Percentiles rank a stretch among this genome's conserved stretches.
Evolutionary conservation across 1,140 invertebrate species (phyloP).

Genomic region (Macrosteles quadrilineatus): DNA sequence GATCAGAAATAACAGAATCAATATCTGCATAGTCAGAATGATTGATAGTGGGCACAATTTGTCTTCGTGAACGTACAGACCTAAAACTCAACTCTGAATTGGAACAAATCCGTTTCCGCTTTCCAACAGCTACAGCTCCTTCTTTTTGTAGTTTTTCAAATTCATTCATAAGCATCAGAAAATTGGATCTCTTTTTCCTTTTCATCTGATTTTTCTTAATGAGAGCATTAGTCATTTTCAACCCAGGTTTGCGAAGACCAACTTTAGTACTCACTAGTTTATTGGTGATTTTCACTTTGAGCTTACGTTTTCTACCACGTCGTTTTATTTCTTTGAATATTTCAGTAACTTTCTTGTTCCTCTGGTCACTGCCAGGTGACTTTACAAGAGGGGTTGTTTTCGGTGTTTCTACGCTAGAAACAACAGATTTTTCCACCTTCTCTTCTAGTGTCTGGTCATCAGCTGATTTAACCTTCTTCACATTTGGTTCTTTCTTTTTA

Average conservation of each 20-base stretch:
- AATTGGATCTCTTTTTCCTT: conserved; percentile 5
- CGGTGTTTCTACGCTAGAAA: background rate
- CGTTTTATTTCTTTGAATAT: conserved; percentile 5
- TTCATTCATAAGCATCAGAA: conserved; percentile 9
- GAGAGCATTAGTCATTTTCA: no score
- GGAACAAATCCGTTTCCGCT: background rate
- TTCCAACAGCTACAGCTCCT: conserved; percentile 3
- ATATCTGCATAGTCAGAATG: background rate
- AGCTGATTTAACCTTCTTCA: no score
- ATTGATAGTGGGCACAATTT: background rate
- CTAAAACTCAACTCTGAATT: background rate
- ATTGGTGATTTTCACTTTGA: background rate
- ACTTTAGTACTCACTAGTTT: background rate
- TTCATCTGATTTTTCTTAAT: conserved; percentile 9
- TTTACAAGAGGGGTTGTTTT: conserved; percentile 1
- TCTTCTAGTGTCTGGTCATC: no score
- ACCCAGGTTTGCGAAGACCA: background rate
- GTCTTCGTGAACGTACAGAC: background rate
- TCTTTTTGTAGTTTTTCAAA: conserved; percentile 8
- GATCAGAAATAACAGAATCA: background rate
- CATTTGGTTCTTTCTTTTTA: no score
- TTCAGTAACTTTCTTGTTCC: conserved; percentile 12
- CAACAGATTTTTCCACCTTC: no score
- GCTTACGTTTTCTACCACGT: conserved; percentile 18
- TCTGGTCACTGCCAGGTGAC: background rate